phyloP scores from a whole-genome alignment of 2,113 vertebrate species.

The Cinclus mexicanus region DNA sequence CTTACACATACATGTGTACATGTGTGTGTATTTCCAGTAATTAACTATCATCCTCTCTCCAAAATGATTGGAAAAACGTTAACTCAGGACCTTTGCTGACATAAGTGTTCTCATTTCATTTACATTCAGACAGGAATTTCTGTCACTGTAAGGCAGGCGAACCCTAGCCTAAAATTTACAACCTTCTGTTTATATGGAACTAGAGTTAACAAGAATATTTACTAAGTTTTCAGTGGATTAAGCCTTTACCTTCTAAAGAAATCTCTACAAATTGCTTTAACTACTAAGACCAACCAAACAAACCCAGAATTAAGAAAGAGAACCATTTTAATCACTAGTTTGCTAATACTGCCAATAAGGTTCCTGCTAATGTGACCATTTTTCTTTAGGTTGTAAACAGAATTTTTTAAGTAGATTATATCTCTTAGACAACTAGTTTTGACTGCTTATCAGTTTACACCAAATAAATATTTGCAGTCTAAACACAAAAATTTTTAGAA shows the following conservation, averaged over 20 bases:
- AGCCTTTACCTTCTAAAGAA: not conserved
- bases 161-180: not conserved
- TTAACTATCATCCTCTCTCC: not conserved
- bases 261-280: not conserved
- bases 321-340: not conserved
- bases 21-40: not conserved
- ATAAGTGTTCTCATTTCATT: not conserved
- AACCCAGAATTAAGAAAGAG: not conserved
- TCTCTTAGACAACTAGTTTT: not conserved
- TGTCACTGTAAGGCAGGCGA: not conserved
- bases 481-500: not conserved
- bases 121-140: not conserved
- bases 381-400: not conserved
- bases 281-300: not conserved
- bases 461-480: not conserved
- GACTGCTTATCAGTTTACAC: not conserved
- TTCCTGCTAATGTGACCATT: not conserved
- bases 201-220: not conserved
- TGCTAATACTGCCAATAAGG: not conserved
- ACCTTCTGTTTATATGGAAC: not conserved
- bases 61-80: not conserved
- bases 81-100: not conserved
- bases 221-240: not conserved
- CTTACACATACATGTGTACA: accelerated
- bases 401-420: not conserved